A percentile compares a stretch with the other conserved stretches of the same genome.
These are phyloP conservation scores for Nomada fabriciana DNA, from an alignment of 2,888 invertebrate genomes.

Conservation along the genomic window DNA sequence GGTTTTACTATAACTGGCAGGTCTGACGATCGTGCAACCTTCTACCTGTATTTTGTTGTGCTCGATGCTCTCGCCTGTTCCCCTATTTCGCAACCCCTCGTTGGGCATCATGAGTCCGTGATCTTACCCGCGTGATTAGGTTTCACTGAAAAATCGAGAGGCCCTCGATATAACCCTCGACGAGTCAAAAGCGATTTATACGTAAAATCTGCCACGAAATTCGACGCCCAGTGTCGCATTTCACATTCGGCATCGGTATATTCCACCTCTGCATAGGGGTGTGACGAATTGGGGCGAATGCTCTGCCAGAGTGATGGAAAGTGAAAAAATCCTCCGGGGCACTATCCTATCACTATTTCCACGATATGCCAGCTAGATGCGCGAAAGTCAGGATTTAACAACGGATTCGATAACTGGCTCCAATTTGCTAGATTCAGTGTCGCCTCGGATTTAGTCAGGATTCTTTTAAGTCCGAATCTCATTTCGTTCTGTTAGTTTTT, in stretches of 20 bases:
- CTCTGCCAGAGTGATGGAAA: not conserved
- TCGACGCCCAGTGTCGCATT: conserved; percentile 63
- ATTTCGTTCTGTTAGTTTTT: no score
- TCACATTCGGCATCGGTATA: conserved; percentile 54
- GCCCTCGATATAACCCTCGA: conserved; percentile 36
- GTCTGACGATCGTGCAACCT: conserved; percentile 62
- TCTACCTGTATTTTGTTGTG: conserved; percentile 51
- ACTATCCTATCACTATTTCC: conserved; percentile 49
- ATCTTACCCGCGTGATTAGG: conserved; percentile 49
- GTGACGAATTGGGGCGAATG: not conserved
- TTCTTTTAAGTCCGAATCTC: not conserved
- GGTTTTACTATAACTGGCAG: conserved; percentile 36
- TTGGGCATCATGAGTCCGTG: conserved; percentile 32
- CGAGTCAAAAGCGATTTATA: conserved; percentile 66
- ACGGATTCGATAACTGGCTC: conserved; percentile 23
- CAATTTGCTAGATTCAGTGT: conserved; percentile 25
- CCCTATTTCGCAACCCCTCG: conserved; percentile 16
- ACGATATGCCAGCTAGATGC: conserved; percentile 38
- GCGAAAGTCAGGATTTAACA: conserved; percentile 46
- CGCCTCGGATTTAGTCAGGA: conserved; percentile 29
- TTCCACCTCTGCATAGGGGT: conserved; percentile 17
- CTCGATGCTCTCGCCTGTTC: conserved; percentile 44
- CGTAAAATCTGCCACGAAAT: conserved; percentile 65
- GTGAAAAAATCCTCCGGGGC: conserved; percentile 5
- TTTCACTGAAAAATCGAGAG: conserved; percentile 59